These are phyloP conservation scores for Caenorhabditis becei DNA, from an alignment of 2,888 invertebrate species.

Conservation along the genomic window DNA sequence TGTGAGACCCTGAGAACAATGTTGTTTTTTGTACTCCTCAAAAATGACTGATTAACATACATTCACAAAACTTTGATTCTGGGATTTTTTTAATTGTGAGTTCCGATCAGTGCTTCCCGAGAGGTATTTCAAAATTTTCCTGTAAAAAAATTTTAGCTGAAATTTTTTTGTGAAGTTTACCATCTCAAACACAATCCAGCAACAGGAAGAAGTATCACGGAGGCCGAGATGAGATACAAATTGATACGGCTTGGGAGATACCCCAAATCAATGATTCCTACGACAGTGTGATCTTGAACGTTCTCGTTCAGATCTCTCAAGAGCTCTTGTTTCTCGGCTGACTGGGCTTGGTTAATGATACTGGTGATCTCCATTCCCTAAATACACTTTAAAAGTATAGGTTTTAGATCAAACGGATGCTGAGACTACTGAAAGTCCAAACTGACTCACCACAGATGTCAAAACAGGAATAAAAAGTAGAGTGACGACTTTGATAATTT, in stretches of 20 bases:
- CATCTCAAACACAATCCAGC: conserved; percentile 14
- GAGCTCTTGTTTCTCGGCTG: background rate
- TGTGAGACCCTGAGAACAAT: conserved; percentile 19
- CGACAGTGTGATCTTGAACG: conserved; percentile 17
- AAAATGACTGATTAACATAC: too few relatives aligned
- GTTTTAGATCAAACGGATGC: too few relatives aligned
- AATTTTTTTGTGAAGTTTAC: conserved; percentile 6
- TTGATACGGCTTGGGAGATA: background rate
- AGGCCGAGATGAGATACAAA: background rate
- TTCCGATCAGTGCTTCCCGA: background rate
- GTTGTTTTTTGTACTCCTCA: too few relatives aligned
- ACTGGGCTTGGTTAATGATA: background rate
- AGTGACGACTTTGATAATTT: background rate
- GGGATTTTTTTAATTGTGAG: background rate
- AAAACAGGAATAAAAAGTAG: background rate
- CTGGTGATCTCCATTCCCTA: background rate
- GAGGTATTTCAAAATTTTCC: background rate
- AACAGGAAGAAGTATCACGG: conserved; percentile 9
- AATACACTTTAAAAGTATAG: background rate
- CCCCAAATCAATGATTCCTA: conserved; percentile 18
- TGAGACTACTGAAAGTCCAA: conserved; percentile 2
- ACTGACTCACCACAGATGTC: background rate
- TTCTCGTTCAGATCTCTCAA: conserved; percentile 1
- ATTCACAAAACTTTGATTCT: conserved; percentile 15
- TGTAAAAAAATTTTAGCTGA: background rate